Evolutionary conservation across 2,797 vertebrate genomes (phyloP).

Genomic region (Toxotes lorentzi): DNA sequence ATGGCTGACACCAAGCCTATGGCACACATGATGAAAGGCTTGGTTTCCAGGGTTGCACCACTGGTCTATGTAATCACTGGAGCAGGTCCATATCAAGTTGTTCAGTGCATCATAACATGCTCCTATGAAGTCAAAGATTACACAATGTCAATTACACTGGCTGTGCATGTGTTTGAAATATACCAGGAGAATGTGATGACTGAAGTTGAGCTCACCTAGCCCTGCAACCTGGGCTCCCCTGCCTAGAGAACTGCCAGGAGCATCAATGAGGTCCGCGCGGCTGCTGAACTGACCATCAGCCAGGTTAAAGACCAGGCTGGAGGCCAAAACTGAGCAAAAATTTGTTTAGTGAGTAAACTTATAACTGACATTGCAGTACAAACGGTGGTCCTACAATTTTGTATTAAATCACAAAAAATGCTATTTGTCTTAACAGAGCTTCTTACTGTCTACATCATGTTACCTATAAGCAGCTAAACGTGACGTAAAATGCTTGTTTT

Average conservation of each 20-base stretch:
- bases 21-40: slow-evolving; percentile 98
- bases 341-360: neutral
- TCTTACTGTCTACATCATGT: neutral
- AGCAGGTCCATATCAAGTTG: slow-evolving; percentile 99
- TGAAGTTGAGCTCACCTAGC: slow-evolving; percentile 89
- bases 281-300: slow-evolving; percentile 96
- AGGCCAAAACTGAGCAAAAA: slow-evolving; percentile 90
- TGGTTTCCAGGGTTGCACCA: slow-evolving; percentile 99
- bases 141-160: slow-evolving; percentile 13
- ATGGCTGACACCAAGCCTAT: slow-evolving; percentile 96
- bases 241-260: slow-evolving; percentile 95
- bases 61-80: slow-evolving; percentile 98
- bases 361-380: neutral
- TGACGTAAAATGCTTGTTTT: slow-evolving; percentile 2
- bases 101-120: slow-evolving; percentile 97
- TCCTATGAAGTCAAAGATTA: slow-evolving; percentile 79
- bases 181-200: slow-evolving; percentile 7
- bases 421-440: neutral
- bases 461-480: neutral
- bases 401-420: neutral
- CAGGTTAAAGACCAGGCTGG: slow-evolving; percentile 95
- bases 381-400: neutral
- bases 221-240: slow-evolving; percentile 95
- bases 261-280: slow-evolving; percentile 97
- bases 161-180: neutral